Percentiles rank a stretch among this genome's conserved stretches.
Conservation (phyloP, 2,797 vertebrate species). For the Florisuga fusca region DNA sequence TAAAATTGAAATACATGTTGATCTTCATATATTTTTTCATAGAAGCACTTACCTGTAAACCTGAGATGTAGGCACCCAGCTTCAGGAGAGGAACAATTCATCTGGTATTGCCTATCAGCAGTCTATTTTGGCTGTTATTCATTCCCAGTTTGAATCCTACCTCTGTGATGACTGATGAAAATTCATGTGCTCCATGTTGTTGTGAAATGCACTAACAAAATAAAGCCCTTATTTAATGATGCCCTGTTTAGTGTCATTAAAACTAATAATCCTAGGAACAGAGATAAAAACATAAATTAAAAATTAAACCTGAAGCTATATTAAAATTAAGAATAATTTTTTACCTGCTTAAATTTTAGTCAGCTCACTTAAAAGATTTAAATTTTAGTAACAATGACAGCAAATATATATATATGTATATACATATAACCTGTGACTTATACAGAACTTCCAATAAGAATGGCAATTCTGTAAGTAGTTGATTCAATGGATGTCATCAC, state of each 20-base stretch:
- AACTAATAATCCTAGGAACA: background rate
- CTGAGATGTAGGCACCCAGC: background rate
- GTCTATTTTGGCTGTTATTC: background rate
- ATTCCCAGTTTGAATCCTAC: background rate
- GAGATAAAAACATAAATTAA: background rate
- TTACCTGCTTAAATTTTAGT: background rate
- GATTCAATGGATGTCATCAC: background rate
- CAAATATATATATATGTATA: background rate
- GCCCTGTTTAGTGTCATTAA: fast-evolving
- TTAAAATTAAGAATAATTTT: background rate
- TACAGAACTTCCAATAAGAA: background rate
- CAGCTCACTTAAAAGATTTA: background rate
- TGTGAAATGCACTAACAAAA: background rate
- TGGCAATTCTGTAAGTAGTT: background rate
- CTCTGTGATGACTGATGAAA: background rate
- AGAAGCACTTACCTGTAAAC: background rate
- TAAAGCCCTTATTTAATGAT: background rate
- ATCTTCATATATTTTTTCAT: background rate
- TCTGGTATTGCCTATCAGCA: background rate
- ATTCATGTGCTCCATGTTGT: background rate
- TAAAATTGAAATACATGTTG: background rate
- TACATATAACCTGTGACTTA: background rate
- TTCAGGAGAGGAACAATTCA: background rate
- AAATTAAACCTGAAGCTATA: background rate
- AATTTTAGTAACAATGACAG: background rate